These are phyloP conservation scores for Bombus impatiens DNA, from an alignment of 1,140 invertebrate species.

Conservation along the genomic window DNA sequence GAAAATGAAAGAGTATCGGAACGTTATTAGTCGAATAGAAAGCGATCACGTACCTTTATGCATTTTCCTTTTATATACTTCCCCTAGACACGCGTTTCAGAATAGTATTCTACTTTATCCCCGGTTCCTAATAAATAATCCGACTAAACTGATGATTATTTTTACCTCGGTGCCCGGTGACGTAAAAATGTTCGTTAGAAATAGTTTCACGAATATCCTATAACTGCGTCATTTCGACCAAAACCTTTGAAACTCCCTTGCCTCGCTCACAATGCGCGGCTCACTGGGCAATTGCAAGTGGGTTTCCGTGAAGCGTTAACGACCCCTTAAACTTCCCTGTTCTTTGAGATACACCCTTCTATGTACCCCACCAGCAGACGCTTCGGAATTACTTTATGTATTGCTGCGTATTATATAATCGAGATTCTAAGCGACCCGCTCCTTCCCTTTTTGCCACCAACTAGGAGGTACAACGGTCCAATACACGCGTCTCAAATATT, in stretches of 20 bases:
- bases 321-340: conserved; percentile 44
- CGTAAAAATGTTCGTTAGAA: conserved; percentile 28
- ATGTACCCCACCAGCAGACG: neutral
- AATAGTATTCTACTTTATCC: neutral
- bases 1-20: conserved; percentile 13
- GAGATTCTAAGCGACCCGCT: neutral
- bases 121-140: conserved; percentile 26
- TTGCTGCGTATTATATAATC: conserved; percentile 2
- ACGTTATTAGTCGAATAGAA: conserved; percentile 27
- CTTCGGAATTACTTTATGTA: conserved; percentile 20
- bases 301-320: conserved; percentile 59
- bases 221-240: conserved; percentile 31
- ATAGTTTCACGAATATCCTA: conserved; percentile 33
- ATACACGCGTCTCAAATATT: neutral
- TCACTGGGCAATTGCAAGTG: conserved; percentile 54
- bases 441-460: neutral
- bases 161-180: conserved; percentile 22
- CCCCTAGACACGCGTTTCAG: neutral
- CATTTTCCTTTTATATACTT: neutral
- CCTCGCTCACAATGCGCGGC: conserved; percentile 25
- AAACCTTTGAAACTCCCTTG: conserved; percentile 59
- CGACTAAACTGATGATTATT: conserved; percentile 21
- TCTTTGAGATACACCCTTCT: conserved; percentile 56
- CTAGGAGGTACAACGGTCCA: neutral
- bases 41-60: neutral